Base-by-base conservation (phyloP, 2,113 vertebrate genomes). In the Syngnathus floridae region DNA sequence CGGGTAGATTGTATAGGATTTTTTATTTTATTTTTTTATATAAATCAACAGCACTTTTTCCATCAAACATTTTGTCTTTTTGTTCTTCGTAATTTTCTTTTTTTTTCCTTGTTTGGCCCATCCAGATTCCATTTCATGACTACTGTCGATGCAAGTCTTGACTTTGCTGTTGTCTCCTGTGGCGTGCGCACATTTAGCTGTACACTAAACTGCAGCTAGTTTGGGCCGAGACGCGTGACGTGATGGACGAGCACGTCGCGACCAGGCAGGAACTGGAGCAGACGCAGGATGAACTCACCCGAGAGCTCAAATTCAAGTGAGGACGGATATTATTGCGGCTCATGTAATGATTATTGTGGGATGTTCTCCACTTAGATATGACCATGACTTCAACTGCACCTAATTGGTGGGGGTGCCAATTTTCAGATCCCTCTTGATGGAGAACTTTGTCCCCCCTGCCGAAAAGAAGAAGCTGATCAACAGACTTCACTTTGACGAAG, bases 391-490 rank as follows among this genome's bases (percentile, higher is more conserved):
- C 13, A 13, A 5, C 45, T 46, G 40, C 51, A 41, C 40, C 40
- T 41, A 41, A 41, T 41, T 31, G 26, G 26, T 31, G 26, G 26
- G 26, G 4, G 64, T 69, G 12, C 82, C 91, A 40, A 1, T 43
- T 69, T 74, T 17, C 90, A 99, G 96, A 86, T 95, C 95, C 72
- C 69, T 99, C 62, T 91, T 99, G 75, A 99, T 99, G 0, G 96
- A 99, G 84, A 99, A 99, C 76, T 99, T 99, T 76, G 96, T 98
- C 68, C 96, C 96, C 10, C 93, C 95, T 0, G 95, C 95, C 71
- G 95, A 95, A 83, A 98, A 98, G 90, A 96, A 96, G 88, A 99
- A 99, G 87, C 94, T 96, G 59, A 93, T 96, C 92, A 94, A 94
- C 87, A 88, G 96, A 58, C 93, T 98, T 6, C 90, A 92, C 82